Evolutionary conservation across 2,888 invertebrate species (phyloP), one percentile per base, ranked within the genome.

Genomic region (Phengaris alcon): DNA sequence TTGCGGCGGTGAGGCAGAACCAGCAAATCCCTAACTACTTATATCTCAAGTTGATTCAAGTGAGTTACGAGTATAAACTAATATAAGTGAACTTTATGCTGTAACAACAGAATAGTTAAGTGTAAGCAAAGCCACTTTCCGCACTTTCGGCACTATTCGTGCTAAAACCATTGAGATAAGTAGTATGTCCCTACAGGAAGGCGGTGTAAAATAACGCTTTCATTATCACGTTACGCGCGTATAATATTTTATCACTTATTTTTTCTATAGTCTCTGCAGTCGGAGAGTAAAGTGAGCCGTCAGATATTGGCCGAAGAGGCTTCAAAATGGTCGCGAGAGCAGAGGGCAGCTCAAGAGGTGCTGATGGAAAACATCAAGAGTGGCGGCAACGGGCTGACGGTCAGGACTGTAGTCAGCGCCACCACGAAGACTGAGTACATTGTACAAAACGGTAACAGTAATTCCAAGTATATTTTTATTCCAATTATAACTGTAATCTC

Each of bases 321-420:
- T 4, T 90, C 93, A 0, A 92, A 93, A 75, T 93, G 93, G 93
- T 92, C 93, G 0, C 84, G 93, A 22, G 92, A 91, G 78, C 93
- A 93, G 78, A 84, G 91, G 1, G 90, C 91, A 0, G 89, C 90
- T 0, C 93, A 93, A 76, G 93, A 93, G 78, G 90, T 92, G 0
- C 80, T 93, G 0, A 91, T 93, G 93, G 93, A 93, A 78, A 93
- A 91, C 68, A 92, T 93, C 6, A 93, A 91, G 80, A 92, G 86
- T 75, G 93, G 93, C 2, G 93, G 93, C 1, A 93, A 93, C 72
- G 93, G 93, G 0, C 82, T 93, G 6, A 91, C 91, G 0, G 90
- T 93, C 2, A 84, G 93, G 46, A 92, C 92, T 6, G 93, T 93
- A 0, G 78, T 89, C 52, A 86, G 88, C 44, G 81, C 83, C 0